Evolutionary conservation across 2,113 vertebrate genomes (phyloP).

Genomic region (Nesoenas mayeri): DNA sequence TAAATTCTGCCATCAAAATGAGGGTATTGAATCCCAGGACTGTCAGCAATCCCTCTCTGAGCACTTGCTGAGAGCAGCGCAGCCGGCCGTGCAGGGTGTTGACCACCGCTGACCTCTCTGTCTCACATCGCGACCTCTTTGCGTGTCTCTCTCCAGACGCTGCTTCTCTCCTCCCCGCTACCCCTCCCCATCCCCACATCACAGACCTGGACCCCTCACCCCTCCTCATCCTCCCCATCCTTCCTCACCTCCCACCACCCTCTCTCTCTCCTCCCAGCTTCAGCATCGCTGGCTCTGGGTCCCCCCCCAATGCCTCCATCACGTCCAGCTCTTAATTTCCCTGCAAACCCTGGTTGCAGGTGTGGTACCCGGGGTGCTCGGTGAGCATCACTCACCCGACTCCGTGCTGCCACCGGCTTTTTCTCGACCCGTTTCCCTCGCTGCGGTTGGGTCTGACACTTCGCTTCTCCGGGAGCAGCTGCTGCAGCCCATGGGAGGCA

Average conservation of each 20-base stretch:
- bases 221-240: not conserved
- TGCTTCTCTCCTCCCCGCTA: accelerated
- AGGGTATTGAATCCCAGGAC: not conserved
- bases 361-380: accelerated
- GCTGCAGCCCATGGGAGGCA: not conserved
- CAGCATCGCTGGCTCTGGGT: not conserved
- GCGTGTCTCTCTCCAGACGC: accelerated
- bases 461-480: accelerated
- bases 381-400: not conserved
- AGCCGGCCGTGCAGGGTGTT: accelerated
- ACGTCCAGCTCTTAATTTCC: not conserved
- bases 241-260: not conserved
- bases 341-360: accelerated
- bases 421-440: accelerated
- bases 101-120: not conserved
- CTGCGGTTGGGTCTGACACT: accelerated
- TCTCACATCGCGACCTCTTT: not conserved
- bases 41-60: not conserved
- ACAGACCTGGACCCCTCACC: not conserved
- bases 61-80: accelerated
- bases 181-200: not conserved
- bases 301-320: not conserved
- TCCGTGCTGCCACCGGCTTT: not conserved
- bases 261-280: not conserved
- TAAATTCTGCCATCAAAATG: not conserved